Percentiles rank a stretch among this genome's conserved stretches.
Evolutionary conservation across 1,140 invertebrate genomes (phyloP).

Genomic region (Brachionus rotundiformis): DNA sequence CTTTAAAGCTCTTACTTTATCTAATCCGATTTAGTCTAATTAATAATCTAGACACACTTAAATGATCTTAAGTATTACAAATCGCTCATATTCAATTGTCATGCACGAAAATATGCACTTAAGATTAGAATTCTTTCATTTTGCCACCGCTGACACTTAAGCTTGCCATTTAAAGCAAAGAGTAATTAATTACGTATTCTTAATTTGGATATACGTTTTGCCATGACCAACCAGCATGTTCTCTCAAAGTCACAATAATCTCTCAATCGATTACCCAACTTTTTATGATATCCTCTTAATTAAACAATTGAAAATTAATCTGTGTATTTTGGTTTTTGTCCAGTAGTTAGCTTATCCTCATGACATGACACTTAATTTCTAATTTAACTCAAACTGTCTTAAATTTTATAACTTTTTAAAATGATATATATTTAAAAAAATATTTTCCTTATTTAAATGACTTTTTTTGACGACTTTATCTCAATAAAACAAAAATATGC

Average conservation of each 20-base stretch:
- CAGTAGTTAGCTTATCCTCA: neutral
- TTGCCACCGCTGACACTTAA: conserved; percentile 4
- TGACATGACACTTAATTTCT: too few relatives aligned
- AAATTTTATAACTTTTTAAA: neutral
- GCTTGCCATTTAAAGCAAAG: conserved; percentile 17
- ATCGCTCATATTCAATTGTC: neutral
- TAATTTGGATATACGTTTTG: neutral
- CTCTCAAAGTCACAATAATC: neutral
- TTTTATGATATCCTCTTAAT: neutral
- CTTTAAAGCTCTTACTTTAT: conserved; percentile 15
- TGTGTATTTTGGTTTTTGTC: neutral
- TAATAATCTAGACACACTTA: conserved; percentile 16
- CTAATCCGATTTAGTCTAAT: conserved; percentile 33
- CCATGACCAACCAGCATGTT: neutral
- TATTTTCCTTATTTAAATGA: neutral
- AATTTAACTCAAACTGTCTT: too few relatives aligned
- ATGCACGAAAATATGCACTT: conserved; percentile 34
- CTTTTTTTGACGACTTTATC: neutral
- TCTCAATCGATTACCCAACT: neutral
- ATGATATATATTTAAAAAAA: neutral
- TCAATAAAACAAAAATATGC: neutral
- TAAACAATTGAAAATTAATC: neutral
- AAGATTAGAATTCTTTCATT: conserved; percentile 16
- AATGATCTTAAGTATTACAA: conserved; percentile 42
- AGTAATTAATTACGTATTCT: conserved; percentile 40